Base-by-base conservation (phyloP, 1,140 invertebrate species). In the Teleogryllus occipitalis region DNA sequence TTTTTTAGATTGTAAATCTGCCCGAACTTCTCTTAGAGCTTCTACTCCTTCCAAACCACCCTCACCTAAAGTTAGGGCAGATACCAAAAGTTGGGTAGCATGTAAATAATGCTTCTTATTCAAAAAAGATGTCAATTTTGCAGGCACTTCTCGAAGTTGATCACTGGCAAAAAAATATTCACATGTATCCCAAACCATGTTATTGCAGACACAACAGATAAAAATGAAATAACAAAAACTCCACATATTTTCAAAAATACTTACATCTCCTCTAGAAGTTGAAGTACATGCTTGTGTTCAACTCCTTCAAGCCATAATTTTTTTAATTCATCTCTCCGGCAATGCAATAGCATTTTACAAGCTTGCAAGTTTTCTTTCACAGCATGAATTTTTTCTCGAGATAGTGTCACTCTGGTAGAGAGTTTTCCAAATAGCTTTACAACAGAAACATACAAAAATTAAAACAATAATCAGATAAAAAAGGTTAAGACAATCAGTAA, bases 301-400 rank as follows among this genome's bases (percentile, higher is more conserved):
- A 98, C 90, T 8, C 95, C 95, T 87, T 98, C 96, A 1, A 94
- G 88, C 95, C 96, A 98, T 77, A 98, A 88, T 83, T 97, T 94
- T 82, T 96, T 92, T 74, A 99, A 87, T 86, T 99, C 97, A 83
- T 98, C 97, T 76, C 97, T 89, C 81, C 96, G 92, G 86, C 97
- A 97, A 81, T 96, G 92, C 74, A 99, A 86, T 47, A 99, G 87
- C 27, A 92, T 93, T 85, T 98, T 97, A 85, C 97, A 98, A 8
- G 95, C 95, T 76, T 92, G 91, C 10, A 99, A 88, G 84, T 97
- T 95, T 81, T 96, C 95, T 84, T 96, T 96, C 0, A 98, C 95
- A 8, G 91, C 91, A 81, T 91, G 89, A 78, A 96, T 94, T 83
- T 93, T 94, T 82, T 94, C 92, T 75, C 96, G 90, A 79, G 97